phyloP scores from a whole-genome alignment of 1,140 invertebrate genomes.

The Dolichoris vasculosae region DNA sequence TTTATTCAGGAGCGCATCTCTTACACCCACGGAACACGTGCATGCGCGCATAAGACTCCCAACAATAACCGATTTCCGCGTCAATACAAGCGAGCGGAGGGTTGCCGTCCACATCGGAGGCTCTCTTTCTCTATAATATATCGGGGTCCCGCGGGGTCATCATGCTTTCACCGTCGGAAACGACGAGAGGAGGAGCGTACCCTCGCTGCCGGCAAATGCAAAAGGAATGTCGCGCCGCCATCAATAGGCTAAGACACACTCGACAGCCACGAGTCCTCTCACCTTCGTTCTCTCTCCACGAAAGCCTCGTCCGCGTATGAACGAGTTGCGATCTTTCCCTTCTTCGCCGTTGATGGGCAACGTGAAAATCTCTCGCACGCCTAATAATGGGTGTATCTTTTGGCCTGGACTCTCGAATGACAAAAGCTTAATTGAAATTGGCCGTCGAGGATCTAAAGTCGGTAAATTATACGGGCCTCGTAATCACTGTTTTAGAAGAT shows the following conservation, averaged over 20 bases:
- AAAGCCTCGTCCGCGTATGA: neutral
- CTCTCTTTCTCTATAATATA: conserved; percentile 2
- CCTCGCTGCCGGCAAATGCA: neutral
- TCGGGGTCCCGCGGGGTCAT: conserved; percentile 19
- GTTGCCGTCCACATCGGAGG: neutral
- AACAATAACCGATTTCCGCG: conserved; percentile 26
- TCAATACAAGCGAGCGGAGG: neutral
- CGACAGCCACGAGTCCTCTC: neutral
- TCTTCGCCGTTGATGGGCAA: neutral
- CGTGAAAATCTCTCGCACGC: neutral
- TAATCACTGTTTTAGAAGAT: neutral
- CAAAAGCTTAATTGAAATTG: neutral
- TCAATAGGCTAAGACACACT: neutral
- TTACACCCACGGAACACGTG: neutral
- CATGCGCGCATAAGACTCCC: neutral
- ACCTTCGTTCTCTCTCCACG: neutral
- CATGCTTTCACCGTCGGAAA: conserved; percentile 29
- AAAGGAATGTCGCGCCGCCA: conserved; percentile 17
- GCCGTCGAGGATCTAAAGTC: neutral
- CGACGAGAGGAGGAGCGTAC: neutral
- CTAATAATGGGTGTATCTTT: neutral
- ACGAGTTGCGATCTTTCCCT: too few relatives aligned
- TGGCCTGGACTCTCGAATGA: too few relatives aligned
- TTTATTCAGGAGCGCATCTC: neutral
- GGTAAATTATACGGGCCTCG: neutral